These are phyloP conservation scores for Oriolus oriolus DNA, from an alignment of 2,113 vertebrate species.

Conservation along the genomic window DNA sequence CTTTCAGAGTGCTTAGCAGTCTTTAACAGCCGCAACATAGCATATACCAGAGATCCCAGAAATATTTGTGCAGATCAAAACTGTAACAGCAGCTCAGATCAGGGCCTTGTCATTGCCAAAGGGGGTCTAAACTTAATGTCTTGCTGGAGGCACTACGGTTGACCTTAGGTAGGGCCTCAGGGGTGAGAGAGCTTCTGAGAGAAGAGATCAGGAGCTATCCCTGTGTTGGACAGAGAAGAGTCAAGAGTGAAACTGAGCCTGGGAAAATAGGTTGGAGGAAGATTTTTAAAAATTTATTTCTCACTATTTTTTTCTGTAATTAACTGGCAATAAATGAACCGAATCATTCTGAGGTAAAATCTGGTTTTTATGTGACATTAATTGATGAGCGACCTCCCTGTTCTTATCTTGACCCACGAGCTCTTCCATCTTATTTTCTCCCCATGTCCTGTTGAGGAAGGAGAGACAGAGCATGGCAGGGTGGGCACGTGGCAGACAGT, in stretches of 20 bases:
- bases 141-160: not conserved
- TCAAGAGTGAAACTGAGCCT: not conserved
- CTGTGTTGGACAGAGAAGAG: not conserved
- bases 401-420: not conserved
- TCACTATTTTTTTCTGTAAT: not conserved
- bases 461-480: accelerated
- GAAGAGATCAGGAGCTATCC: not conserved
- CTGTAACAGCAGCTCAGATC: not conserved
- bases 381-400: not conserved
- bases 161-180: not conserved
- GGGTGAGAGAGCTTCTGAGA: not conserved
- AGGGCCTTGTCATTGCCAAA: not conserved
- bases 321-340: not conserved
- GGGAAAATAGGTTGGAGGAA: not conserved
- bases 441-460: not conserved
- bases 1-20: not conserved
- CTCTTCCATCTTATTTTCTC: not conserved
- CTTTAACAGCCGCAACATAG: not conserved
- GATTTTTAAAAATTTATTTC: not conserved
- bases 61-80: not conserved
- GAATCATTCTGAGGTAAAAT: not conserved
- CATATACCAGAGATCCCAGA: not conserved
- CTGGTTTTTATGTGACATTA: not conserved
- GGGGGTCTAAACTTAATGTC: not conserved
- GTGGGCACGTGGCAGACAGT: not conserved